Evolutionary conservation across 1,140 invertebrate genomes (phyloP).

Genomic region (Ips typographus): DNA sequence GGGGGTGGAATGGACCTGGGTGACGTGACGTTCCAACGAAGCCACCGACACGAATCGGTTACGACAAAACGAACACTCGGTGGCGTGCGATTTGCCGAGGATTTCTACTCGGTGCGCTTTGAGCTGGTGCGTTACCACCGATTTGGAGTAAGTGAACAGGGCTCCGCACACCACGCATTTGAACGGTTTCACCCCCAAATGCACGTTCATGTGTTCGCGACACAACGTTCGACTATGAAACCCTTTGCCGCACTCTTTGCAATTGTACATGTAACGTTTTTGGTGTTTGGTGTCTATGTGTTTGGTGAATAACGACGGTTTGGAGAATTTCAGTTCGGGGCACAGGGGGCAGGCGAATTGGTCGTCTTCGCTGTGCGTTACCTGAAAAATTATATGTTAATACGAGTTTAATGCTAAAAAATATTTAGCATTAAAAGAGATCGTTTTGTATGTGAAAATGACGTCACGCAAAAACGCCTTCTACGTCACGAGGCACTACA

Average conservation of each 20-base stretch:
- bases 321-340: slow-evolving; percentile 34
- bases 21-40: slow-evolving; percentile 41
- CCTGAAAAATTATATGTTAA: no score
- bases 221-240: slow-evolving; percentile 48
- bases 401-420: no score
- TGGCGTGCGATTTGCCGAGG: slow-evolving; percentile 39
- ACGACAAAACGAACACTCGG: slow-evolving; percentile 42
- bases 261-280: slow-evolving; percentile 52
- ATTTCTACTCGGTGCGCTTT: slow-evolving; percentile 43
- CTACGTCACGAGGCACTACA: no score
- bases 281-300: slow-evolving; percentile 44
- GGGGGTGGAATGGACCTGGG: slow-evolving; percentile 28
- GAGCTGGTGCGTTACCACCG: slow-evolving; percentile 42
- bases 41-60: slow-evolving; percentile 37
- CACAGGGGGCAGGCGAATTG: slow-evolving; percentile 40
- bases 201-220: slow-evolving; percentile 63
- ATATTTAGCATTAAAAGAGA: not conserved
- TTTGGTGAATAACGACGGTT: slow-evolving; percentile 39
- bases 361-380: slow-evolving; percentile 36
- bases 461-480: no score
- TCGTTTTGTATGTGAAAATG: no score
- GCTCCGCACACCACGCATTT: slow-evolving; percentile 47
- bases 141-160: slow-evolving; percentile 43
- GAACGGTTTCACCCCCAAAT: slow-evolving; percentile 68
- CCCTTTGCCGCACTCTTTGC: slow-evolving; percentile 57